Percentiles rank a stretch among this genome's conserved stretches.
Conservation (phyloP, 1,140 invertebrate species). For the Zaprionus taronus region DNA sequence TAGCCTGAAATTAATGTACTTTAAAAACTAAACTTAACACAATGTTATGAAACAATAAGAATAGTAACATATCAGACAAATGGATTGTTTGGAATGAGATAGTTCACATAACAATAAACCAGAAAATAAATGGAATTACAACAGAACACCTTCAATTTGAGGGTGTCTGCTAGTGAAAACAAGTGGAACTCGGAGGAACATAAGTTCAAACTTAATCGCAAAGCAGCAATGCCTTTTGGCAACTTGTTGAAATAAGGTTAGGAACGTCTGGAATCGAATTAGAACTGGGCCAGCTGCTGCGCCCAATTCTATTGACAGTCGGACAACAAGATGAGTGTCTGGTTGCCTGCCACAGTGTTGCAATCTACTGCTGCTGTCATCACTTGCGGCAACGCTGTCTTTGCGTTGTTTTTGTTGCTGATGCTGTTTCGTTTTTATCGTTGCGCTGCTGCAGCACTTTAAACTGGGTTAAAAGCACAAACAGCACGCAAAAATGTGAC, state of each 20-base stretch:
- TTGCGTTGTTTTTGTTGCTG: constrained; percentile 22
- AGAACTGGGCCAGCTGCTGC: constrained; percentile 30
- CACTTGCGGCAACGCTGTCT: constrained; percentile 4
- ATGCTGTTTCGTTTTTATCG: constrained; percentile 33
- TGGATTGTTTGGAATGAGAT: too few species aligned
- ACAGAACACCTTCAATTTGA: background rate
- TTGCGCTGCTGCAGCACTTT: constrained; percentile 45
- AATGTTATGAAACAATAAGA: background rate
- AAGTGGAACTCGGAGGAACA: too few species aligned
- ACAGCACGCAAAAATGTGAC: constrained; percentile 51
- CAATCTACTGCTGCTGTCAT: constrained; percentile 28
- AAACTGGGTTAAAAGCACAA: constrained; percentile 62
- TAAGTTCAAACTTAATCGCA: background rate
- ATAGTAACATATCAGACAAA: background rate
- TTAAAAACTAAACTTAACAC: background rate
- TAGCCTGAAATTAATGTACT: background rate
- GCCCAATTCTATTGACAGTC: constrained; percentile 46
- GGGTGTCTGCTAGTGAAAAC: too few species aligned
- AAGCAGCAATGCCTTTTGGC: background rate
- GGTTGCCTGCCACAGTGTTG: constrained; percentile 42
- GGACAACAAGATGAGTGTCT: constrained; percentile 44
- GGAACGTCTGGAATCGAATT: constrained; percentile 7
- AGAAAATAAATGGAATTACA: background rate
- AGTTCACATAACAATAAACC: too few species aligned
- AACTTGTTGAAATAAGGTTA: constrained; percentile 13